A percentile compares a stretch with the other conserved stretches of the same genome.
phyloP scores from a whole-genome alignment of 2,113 vertebrate genomes.

The Aspiorhynchus laticeps region DNA sequence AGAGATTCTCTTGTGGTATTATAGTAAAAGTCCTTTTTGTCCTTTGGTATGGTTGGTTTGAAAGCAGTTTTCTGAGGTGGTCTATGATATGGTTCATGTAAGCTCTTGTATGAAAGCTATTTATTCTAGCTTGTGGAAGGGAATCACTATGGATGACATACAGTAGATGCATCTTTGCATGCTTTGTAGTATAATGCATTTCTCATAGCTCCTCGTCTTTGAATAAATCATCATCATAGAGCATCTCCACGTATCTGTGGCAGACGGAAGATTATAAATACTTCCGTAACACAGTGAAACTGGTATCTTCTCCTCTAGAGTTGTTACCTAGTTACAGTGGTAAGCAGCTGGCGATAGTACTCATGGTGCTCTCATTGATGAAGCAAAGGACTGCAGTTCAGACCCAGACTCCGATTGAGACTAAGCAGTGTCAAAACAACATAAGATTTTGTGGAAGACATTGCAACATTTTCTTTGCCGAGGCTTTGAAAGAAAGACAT shows the following conservation, averaged over 20 bases:
- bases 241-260: not conserved
- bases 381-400: not conserved
- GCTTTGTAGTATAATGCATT: constrained; percentile 2
- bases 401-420: not conserved
- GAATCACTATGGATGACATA: not conserved
- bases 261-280: constrained; percentile 2
- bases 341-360: not conserved
- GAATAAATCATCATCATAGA: not conserved
- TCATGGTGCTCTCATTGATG: not conserved
- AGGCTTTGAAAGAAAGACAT: constrained; percentile 1
- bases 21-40: not conserved
- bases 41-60: not conserved
- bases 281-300: not conserved
- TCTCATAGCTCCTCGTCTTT: not conserved
- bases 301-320: not conserved
- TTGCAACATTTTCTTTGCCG: not conserved
- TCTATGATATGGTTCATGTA: not conserved
- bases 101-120: not conserved
- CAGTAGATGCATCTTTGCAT: not conserved
- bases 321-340: constrained; percentile 1
- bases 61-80: not conserved
- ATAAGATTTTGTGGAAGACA: not conserved
- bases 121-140: not conserved
- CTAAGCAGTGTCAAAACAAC: not conserved
- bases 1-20: not conserved